Base-by-base conservation (phyloP, 2,888 invertebrate species). In the Fragum whitleyi region DNA sequence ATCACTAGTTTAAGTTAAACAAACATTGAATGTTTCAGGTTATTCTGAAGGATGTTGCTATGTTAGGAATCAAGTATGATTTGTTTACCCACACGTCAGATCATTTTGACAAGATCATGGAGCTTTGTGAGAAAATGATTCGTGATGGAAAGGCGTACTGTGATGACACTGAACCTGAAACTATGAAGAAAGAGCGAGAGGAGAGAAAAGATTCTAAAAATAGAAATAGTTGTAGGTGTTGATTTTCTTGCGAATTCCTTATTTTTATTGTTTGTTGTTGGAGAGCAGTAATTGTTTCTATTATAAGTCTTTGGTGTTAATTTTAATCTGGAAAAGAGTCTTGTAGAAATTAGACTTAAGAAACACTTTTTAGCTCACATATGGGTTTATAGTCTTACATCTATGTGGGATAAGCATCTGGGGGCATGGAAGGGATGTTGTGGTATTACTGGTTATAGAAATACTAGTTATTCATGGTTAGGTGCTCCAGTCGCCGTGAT, bases 131-230 rank as follows among this genome's bases (percentile, higher is more conserved):
- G 92, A 96, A 96, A 92, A 94, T 99, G 88, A 95, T 99, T 55
- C 96, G 96, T 87, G 96, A 97, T 57, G 96, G 97, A n/a, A 97
- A 97, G 90, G 99, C 99, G 0, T 99, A 97, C 93, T 98, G 97
- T 0, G 99, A 99, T 93, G 97, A 99, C 94, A 99, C 99, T 0
- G 97, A 98, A 5, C 96, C 98, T 0, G 97, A 98, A 91, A 95
- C 96, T 81, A 99, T 99, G 99, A 98, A 99, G 94, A 96, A 96
- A 74, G 98, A 99, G 94, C 95, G 99, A 19, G 99, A 99, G 89
- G 97, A 97, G 94, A 96, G 96, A 92, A 94, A 96, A 16, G 97
- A 98, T 86, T 98, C 98, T 57, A 95, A 94, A 74, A 97, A 97
- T 94, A 96, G 98, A 86, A 96, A 95, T 89, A 98, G 98, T 93